Conservation (phyloP, 2,113 vertebrate genomes). For the Coryphaenoides rupestris region DNA sequence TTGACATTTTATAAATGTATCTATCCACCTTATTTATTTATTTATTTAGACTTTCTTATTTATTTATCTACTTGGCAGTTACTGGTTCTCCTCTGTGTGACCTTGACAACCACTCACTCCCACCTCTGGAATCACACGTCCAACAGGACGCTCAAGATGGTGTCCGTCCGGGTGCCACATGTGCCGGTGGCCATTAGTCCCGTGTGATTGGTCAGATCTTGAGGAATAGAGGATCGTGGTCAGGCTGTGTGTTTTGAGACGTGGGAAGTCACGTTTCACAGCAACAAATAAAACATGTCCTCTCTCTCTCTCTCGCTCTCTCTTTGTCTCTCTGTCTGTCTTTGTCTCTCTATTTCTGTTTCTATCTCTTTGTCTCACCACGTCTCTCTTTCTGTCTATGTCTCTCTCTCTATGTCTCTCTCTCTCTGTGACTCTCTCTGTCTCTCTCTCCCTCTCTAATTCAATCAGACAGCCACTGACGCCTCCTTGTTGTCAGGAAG, state of each 20-base stretch:
- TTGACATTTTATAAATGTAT: too few species aligned
- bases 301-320: conserved; percentile 68
- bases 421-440: conserved; percentile 45
- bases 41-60: too few species aligned
- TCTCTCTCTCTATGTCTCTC: too few species aligned
- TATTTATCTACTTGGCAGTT: too few species aligned
- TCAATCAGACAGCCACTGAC: conserved; percentile 70
- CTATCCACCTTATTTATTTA: too few species aligned
- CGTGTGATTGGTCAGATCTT: conserved; percentile 56
- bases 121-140: conserved; percentile 50
- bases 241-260: conserved; percentile 27
- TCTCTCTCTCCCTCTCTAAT: conserved; percentile 69
- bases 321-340: conserved; percentile 23
- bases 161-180: conserved; percentile 49
- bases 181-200: conserved; percentile 61
- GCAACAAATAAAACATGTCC: conserved; percentile 55
- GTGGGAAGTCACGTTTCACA: conserved; percentile 67
- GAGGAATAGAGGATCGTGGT: conserved; percentile 35
- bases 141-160: conserved; percentile 50
- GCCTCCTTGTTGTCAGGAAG: conserved; percentile 64
- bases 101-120: conserved; percentile 59
- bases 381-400: too few species aligned
- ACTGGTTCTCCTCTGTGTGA: conserved; percentile 27
- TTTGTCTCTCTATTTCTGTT: too few species aligned
- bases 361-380: too few species aligned